These are phyloP conservation scores for Echinarachnius parma DNA, from an alignment of 53 echinoderm and acorn worm species.

Conservation along the genomic window DNA sequence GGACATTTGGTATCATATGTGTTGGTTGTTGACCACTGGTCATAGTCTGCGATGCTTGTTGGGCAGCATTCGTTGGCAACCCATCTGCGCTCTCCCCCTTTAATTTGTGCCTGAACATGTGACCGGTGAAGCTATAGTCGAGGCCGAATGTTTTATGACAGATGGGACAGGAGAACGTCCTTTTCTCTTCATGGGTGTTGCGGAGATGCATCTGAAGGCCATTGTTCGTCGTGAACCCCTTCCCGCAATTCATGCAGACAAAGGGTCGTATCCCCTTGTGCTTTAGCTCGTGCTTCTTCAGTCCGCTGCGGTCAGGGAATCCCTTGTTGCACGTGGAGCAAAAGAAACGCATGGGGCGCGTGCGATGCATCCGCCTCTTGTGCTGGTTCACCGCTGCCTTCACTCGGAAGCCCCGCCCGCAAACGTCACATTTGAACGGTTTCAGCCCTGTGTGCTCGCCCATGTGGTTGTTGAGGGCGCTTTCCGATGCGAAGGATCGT, in stretches of 20 bases:
- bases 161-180: slow-evolving; percentile 9
- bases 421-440: slow-evolving; percentile 24
- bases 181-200: slow-evolving; percentile 9
- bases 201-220: not conserved
- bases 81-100: no score
- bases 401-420: slow-evolving; percentile 17
- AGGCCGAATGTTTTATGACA: slow-evolving; percentile 19
- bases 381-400: not conserved
- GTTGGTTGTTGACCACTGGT: no score
- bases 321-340: slow-evolving; percentile 30
- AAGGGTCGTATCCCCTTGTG: slow-evolving; percentile 38
- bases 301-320: slow-evolving; percentile 3
- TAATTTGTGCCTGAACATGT: slow-evolving; percentile 29
- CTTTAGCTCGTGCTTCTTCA: slow-evolving; percentile 20
- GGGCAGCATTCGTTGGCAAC: no score
- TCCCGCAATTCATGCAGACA: slow-evolving; percentile 30
- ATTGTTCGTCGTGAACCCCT: slow-evolving; percentile 7
- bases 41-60: no score
- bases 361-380: slow-evolving; percentile 20
- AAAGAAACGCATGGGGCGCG: slow-evolving; percentile 2
- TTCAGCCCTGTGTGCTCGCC: slow-evolving; percentile 41
- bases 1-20: no score
- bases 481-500: slow-evolving; percentile 14
- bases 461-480: slow-evolving; percentile 30
- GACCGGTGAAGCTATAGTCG: slow-evolving; percentile 14